Percentiles rank a stretch among this genome's conserved stretches.
Conservation (phyloP, 1,140 invertebrate species). For the Neuroterus valhalla region DNA sequence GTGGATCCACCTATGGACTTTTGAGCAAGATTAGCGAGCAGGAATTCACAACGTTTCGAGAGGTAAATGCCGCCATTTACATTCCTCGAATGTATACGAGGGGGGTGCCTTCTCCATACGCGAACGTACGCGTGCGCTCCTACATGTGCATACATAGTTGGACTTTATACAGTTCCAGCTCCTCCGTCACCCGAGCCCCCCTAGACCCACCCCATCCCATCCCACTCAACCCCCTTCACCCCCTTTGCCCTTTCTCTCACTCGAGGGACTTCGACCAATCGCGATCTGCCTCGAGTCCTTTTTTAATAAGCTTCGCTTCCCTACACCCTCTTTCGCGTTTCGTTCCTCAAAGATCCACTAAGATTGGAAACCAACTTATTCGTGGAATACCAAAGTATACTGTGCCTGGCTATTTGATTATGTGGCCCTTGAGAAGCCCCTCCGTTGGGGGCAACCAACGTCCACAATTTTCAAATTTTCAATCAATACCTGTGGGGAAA, state of each 20-base stretch:
- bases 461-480: not conserved
- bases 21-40: slow-evolving; percentile 24
- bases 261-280: slow-evolving; percentile 12
- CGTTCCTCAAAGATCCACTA: slow-evolving; percentile 24
- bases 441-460: slow-evolving; percentile 2
- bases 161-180: slow-evolving; percentile 20
- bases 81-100: slow-evolving; percentile 25
- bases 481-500: too few species aligned
- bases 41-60: slow-evolving; percentile 32
- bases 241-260: slow-evolving; percentile 23
- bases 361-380: slow-evolving; percentile 30
- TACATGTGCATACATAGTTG: slow-evolving; percentile 12
- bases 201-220: slow-evolving; percentile 31
- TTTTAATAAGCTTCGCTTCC: slow-evolving; percentile 30
- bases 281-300: slow-evolving; percentile 30
- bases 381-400: slow-evolving; percentile 19
- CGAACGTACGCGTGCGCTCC: slow-evolving; percentile 28
- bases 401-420: slow-evolving; percentile 14
- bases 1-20: not conserved
- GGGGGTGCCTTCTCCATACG: slow-evolving; percentile 25
- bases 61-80: slow-evolving; percentile 25
- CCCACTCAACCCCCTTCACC: slow-evolving; percentile 20
- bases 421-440: slow-evolving; percentile 26
- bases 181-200: slow-evolving; percentile 36
- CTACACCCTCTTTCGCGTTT: slow-evolving; percentile 24